Conservation (phyloP, 2,113 vertebrate species). For the Sitta europaea region DNA sequence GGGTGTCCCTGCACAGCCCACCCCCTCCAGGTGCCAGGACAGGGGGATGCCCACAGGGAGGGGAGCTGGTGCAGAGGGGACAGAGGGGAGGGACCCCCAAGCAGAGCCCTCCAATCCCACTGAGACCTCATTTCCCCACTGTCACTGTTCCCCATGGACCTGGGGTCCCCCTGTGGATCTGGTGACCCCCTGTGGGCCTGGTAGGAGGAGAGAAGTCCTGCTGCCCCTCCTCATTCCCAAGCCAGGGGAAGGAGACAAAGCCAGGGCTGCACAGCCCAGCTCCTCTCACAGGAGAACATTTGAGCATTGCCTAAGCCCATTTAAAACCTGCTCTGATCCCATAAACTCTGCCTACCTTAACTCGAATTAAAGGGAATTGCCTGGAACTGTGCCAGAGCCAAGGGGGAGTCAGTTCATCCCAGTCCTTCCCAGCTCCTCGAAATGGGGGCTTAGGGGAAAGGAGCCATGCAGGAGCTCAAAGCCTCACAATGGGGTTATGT, state of each 20-base stretch:
- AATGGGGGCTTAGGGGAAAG: conserved; percentile 9
- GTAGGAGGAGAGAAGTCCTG: too few species aligned
- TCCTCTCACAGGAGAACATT: background rate
- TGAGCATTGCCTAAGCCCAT: background rate
- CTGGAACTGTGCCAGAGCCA: background rate
- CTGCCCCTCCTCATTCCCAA: background rate
- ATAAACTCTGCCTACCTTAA: conserved; percentile 43
- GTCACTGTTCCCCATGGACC: accelerated
- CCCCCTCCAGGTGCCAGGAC: accelerated
- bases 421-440: background rate
- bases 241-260: background rate
- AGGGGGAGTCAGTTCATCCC: background rate
- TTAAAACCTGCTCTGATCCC: conserved; percentile 17
- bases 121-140: background rate
- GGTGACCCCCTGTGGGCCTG: accelerated
- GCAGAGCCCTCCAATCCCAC: background rate
- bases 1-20: background rate
- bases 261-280: background rate
- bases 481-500: conserved; percentile 12
- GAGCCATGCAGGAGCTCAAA: conserved; percentile 26
- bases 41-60: accelerated
- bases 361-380: background rate
- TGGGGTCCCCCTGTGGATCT: accelerated
- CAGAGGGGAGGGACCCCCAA: background rate
- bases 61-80: background rate